Evolutionary conservation across 2,888 invertebrate species (phyloP), one percentile per base, ranked within the genome.

Genomic region (Microdon myrmicae): DNA sequence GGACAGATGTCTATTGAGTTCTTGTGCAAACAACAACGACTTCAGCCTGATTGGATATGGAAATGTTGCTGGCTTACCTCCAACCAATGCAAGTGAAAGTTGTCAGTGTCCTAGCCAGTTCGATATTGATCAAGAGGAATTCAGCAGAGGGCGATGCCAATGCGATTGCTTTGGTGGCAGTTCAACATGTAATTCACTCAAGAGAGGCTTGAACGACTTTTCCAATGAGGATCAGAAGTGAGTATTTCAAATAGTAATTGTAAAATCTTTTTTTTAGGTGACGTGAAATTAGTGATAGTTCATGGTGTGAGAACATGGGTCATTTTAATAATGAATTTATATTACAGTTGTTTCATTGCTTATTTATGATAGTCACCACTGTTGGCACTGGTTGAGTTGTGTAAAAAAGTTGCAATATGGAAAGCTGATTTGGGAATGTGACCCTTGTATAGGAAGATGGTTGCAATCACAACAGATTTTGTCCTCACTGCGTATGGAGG

Each of bases 91-190:
- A 3, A 54, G 31, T 22, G 32, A 13, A 28, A 59, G 41, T 7
- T 70, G 70, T 37, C 48, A 64, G 26, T 78, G 78, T 67, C 75
- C 78, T 41, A 72, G 67, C 35, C 72, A 82, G 31, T 82, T 85
- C 32, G 73, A 73, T 67, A 49, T 81, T 5, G 78, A 83, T 26
- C 72, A 72, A 60, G 73, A 73, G 31, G 69, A 70, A 45, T 58
- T 68, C 22, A 19, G 4, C 31, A 47, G 34, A 6, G 28, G 23
- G 7, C 75, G 79, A 7, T 89, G 89, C 72, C 81, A 82, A 31
- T 89, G 89, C 73, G 86, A 86, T 69, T 89, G 89, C 71, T 82
- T 82, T 67, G 84, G 85, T 64, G 81, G 81, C 59, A 83, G 86
- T 70, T 75, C 80, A 41, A 83, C 83, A 37, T 88, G 88, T 73